Evolutionary conservation across 2,113 vertebrate species (phyloP), one percentile per base, ranked within the genome.

Genomic region (Urocolius indicus): DNA sequence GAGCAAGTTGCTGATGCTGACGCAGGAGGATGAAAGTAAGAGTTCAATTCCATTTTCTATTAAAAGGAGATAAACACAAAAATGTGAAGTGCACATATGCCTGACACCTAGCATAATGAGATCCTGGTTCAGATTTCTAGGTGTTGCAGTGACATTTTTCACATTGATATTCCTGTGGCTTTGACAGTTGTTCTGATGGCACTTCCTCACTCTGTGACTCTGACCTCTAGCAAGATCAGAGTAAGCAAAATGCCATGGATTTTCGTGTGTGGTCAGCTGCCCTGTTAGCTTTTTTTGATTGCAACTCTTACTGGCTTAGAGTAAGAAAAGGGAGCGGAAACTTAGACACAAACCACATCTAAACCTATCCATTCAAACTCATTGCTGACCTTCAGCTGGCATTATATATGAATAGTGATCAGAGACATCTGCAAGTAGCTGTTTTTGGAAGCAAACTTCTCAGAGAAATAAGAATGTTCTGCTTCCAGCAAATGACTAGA

Each of bases 1-100:
- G 78, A 98, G 95, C 92, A 98, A 97, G 93, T 91, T 98, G 84
- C 94, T 94, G 78, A 74, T 96, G 87, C 84, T 98, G 69, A 98
- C 69, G 13, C 84, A 46, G 59, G 97, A 96, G 68, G 92, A 92
- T 87, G 96, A 93, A 97, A 94, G 98, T 98, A 98, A 98, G 98
- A 94, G 13, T 85, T 83, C 36, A 76, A 74, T 90, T 66, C 52
- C 2, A 7, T 72, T 88, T 78, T 72, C 61, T 59, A 2, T 86
- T 76, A 36, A 59, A 92, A 62, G 41, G 58, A 62, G 61, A 67
- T 21, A 65, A 93, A 46, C 63, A 51, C 30, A 51, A 32, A 84
- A 80, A 54, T 45, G 6, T 32, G 6, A 85, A 80, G 65, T 54
- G n/a, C 20, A 4, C 20, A 4, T 45, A 4, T 67, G 43, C 23